These are phyloP conservation scores for Crypturellus tataupa DNA, from an alignment of 2,797 vertebrate species.

Conservation along the genomic window DNA sequence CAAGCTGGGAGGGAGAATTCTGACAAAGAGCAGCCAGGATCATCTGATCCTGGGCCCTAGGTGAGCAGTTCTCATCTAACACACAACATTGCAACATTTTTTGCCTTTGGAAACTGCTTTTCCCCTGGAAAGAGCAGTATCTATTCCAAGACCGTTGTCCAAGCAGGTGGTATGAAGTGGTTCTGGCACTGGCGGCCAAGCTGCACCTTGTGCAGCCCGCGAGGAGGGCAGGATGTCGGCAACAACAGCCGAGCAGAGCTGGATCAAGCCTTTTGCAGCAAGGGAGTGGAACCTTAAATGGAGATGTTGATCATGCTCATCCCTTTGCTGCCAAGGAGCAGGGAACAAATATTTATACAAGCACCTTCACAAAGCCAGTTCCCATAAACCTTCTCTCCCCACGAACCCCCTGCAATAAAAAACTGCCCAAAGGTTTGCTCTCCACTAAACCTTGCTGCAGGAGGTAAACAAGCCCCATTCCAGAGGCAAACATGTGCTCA, in stretches of 20 bases:
- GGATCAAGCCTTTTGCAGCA: not conserved
- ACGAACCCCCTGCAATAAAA: not conserved
- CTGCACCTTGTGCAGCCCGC: not conserved
- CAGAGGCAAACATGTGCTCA: not conserved
- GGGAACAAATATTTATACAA: conserved; percentile 62
- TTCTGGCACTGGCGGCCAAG: not conserved
- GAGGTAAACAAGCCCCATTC: not conserved
- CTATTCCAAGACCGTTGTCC: not conserved
- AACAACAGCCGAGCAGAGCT: not conserved
- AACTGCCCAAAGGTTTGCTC: not conserved
- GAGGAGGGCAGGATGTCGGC: not conserved
- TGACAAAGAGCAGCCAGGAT: not conserved
- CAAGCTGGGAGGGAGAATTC: not conserved
- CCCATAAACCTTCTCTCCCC: not conserved
- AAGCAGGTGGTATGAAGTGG: rapidly evolving
- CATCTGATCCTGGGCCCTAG: not conserved
- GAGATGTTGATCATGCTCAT: conserved; percentile 33
- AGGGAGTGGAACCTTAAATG: conserved; percentile 16
- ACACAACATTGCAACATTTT: not conserved
- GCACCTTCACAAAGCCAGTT: not conserved
- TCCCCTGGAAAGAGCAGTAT: not conserved
- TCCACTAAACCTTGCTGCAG: not conserved
- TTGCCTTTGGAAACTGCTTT: not conserved
- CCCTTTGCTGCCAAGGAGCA: conserved; percentile 53
- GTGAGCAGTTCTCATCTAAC: not conserved